Base-by-base conservation (phyloP, 2,888 invertebrate genomes). In the Patella pellucida region DNA sequence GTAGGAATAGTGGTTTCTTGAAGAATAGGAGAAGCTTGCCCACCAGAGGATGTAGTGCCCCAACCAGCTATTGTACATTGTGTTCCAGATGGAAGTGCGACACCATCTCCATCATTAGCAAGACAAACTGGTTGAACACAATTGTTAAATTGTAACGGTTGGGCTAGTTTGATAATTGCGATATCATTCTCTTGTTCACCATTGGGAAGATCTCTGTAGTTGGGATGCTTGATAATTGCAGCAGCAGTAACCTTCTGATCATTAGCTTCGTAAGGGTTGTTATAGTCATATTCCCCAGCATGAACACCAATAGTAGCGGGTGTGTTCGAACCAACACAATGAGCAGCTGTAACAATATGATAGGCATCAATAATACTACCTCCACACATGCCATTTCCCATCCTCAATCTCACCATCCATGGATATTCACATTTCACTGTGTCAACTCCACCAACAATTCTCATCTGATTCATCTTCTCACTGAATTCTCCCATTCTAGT, bases 1-100 rank as follows among this genome's bases (percentile, higher is more conserved):
- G 76, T 74, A 15, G 74, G 71, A 3, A 78, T 51, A 4, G 74
- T 52, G 1, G 68, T 73, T 41, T 69, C 72, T 31, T 70, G 72
- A 14, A 78, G 71, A 0, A 69, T 56, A n/a, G 54, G 19, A 23
- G 72, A 56, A 14, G 52, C n/a, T 16, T 67, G 51, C 27, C 68
- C 73, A 31, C 73, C 68, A 23, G 62, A 23, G 15, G 52, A 41
- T 23, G 68, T 73, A 1, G 73, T 68, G 23, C 73, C 73, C 73
- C 73, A 73, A 4, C 73, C 73, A 11, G 68, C 68, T 3, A 68
- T 68, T 50, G 68, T 73, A 54, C 73, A 73, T 54, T 68, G 52
- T 19, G 62, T 62, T 62, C 62, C 62, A 62, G 62, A 14, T 12
- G 62, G 23, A 12, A 62, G 62, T 23, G 19, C 23, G 2, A 11